A percentile compares a stretch with the other conserved stretches of the same genome.
Conservation (phyloP, 2,113 vertebrate genomes). For the Onychostruthus taczanowskii region DNA sequence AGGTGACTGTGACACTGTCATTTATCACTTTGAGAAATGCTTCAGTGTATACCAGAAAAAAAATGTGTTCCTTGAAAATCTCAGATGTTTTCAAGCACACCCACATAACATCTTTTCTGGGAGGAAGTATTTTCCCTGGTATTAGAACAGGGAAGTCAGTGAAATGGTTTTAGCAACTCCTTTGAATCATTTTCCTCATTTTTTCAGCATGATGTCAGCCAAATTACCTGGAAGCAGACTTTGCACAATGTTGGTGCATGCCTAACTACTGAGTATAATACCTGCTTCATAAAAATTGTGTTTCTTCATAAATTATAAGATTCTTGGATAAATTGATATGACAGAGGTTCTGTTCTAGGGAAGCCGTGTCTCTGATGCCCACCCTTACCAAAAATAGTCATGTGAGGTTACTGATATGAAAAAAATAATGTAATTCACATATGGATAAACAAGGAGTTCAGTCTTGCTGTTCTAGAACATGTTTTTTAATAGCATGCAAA, state of each 20-base stretch:
- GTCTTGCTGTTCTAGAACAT: background rate
- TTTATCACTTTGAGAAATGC: conserved; percentile 15
- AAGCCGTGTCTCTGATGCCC: background rate
- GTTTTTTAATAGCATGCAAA: background rate
- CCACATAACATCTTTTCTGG: conserved; percentile 47
- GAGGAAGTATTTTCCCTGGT: conserved; percentile 50
- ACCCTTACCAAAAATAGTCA: background rate
- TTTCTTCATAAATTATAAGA: background rate
- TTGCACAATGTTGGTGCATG: background rate
- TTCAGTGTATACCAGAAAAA: background rate
- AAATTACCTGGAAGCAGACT: background rate
- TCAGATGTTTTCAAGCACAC: conserved; percentile 56
- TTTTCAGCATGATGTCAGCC: background rate
- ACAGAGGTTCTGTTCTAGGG: background rate
- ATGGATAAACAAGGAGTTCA: background rate
- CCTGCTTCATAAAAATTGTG: background rate
- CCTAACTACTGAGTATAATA: background rate
- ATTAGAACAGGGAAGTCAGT: background rate
- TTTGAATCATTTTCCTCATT: background rate
- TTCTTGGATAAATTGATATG: background rate
- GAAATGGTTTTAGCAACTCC: background rate
- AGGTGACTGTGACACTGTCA: conserved; percentile 26
- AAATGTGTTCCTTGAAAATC: conserved; percentile 47
- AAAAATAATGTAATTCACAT: background rate
- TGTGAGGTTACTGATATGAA: background rate